Conservation (phyloP, 1,140 invertebrate species). For the Streblospio benedicti region DNA sequence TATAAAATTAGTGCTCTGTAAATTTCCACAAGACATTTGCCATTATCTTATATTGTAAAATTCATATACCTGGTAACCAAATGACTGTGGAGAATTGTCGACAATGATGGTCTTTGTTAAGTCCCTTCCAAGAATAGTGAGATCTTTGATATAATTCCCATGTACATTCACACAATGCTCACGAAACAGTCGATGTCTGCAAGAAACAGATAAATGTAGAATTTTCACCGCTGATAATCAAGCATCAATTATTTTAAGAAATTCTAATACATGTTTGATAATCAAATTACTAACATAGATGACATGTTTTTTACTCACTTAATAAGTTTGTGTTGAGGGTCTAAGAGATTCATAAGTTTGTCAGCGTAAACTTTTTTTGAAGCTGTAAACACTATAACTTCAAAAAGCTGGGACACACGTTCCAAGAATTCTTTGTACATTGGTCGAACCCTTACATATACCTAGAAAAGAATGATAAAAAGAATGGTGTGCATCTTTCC, state of each 20-base stretch:
- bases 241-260: too few relatives aligned
- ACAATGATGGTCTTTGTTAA: conserved; percentile 83
- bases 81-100: conserved; percentile 86
- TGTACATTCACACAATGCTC: conserved; percentile 92
- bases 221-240: too few relatives aligned
- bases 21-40: neutral
- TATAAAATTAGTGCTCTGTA: too few relatives aligned
- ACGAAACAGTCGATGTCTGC: conserved; percentile 72
- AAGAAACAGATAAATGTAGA: conserved; percentile 3
- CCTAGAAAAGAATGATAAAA: conserved; percentile 48
- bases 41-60: neutral
- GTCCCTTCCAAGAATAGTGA: conserved; percentile 85
- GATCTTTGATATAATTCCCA: conserved; percentile 94
- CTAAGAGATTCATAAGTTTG: conserved; percentile 83
- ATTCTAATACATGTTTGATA: too few relatives aligned
- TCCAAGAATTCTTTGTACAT: conserved; percentile 87
- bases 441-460: conserved; percentile 84
- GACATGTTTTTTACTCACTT: conserved; percentile 56
- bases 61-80: conserved; percentile 69
- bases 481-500: too few relatives aligned
- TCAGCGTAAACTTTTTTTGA: conserved; percentile 93
- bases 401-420: conserved; percentile 77
- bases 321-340: conserved; percentile 79
- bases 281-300: neutral
- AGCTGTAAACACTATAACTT: conserved; percentile 93